Percentiles rank a stretch among this genome's conserved stretches.
Evolutionary conservation across 2,113 vertebrate species (phyloP).

Genomic region (Anseranas semipalmata): DNA sequence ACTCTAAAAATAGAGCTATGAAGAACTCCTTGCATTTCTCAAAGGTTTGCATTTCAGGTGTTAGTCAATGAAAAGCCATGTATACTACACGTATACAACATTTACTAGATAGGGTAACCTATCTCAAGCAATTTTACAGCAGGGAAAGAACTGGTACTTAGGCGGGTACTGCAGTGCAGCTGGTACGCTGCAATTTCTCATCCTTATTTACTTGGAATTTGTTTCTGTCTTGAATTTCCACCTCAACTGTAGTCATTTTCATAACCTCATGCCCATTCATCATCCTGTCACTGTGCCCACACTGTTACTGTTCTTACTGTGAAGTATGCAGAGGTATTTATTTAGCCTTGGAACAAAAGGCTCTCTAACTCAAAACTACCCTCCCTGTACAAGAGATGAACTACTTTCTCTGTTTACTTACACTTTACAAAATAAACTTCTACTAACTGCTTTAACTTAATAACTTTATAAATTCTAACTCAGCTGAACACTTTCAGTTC

Average conservation of each 20-base stretch:
- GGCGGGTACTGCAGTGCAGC: background rate
- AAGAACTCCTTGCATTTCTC: background rate
- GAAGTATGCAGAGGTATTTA: background rate
- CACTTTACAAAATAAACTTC: background rate
- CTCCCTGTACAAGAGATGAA: background rate
- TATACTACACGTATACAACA: background rate
- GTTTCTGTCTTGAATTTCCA: slow-evolving; percentile 34
- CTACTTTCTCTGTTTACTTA: background rate
- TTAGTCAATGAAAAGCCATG: background rate
- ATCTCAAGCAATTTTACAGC: background rate
- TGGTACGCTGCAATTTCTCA: background rate
- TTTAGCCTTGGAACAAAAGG: background rate
- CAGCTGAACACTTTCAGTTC: background rate
- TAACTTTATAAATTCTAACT: background rate
- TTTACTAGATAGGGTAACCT: background rate
- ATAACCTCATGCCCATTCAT: slow-evolving; percentile 14
- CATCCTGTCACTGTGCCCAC: background rate
- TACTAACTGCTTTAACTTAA: background rate
- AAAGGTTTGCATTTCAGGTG: background rate
- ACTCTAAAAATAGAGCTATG: background rate
- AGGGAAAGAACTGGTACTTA: background rate
- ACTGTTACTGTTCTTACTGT: background rate
- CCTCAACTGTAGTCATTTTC: background rate
- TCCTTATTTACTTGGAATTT: slow-evolving; percentile 23
- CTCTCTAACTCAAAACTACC: background rate